Evolutionary conservation across 2,113 vertebrate genomes (phyloP).

Genomic region (Percina caprodes): DNA sequence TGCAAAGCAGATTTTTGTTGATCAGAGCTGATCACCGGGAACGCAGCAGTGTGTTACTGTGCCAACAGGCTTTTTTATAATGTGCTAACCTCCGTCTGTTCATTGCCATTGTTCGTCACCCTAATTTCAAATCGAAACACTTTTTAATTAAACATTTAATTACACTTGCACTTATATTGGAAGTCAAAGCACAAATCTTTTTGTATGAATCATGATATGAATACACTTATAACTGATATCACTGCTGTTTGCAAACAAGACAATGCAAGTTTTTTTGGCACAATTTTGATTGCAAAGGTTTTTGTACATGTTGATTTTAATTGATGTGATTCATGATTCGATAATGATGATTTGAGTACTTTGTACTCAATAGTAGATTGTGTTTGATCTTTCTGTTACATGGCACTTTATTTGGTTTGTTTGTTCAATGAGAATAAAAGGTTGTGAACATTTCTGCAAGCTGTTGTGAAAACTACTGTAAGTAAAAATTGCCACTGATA

Average conservation of each 20-base stretch:
- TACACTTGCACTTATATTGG: conserved; percentile 28
- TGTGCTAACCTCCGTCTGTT: neutral
- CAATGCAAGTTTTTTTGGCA: neutral
- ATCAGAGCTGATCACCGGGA: neutral
- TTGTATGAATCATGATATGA: conserved; percentile 6
- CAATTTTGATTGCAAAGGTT: neutral
- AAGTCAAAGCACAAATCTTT: conserved; percentile 18
- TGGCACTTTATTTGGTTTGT: conserved; percentile 67
- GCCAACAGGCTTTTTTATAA: conserved; percentile 4
- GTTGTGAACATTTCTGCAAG: conserved; percentile 43
- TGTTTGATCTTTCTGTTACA: conserved; percentile 26
- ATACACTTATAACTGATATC: neutral
- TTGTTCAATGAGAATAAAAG: conserved; percentile 1
- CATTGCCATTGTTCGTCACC: neutral
- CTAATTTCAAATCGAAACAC: neutral
- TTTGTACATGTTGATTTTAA: conserved; percentile 24
- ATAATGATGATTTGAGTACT: conserved; percentile 34
- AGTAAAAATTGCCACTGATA: conserved; percentile 46
- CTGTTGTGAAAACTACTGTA: conserved; percentile 47
- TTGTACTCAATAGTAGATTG: conserved; percentile 5
- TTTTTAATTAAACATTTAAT: conserved; percentile 4
- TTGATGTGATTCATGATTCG: conserved; percentile 11
- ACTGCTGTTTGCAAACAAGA: neutral
- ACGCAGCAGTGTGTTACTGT: conserved; percentile 18
- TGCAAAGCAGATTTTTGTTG: neutral